These are phyloP conservation scores for Vollenhovia emeryi DNA, from an alignment of 1,140 invertebrate species.

Conservation along the genomic window DNA sequence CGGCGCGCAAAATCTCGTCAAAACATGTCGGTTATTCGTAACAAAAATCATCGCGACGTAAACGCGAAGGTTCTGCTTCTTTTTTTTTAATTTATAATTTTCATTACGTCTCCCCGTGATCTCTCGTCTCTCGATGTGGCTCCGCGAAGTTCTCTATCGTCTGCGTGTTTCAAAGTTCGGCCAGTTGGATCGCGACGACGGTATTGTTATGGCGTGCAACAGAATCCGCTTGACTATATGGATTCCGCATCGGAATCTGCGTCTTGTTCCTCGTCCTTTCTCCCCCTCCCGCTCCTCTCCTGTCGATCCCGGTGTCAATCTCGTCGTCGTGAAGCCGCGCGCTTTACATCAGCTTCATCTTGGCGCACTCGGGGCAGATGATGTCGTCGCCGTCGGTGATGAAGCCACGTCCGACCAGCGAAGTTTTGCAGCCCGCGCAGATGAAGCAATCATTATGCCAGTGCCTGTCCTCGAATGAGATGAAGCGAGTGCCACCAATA, in stretches of 20 bases:
- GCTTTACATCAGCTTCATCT: slow-evolving; percentile 95
- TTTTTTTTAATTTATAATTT: neutral
- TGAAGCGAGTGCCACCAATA: slow-evolving; percentile 99
- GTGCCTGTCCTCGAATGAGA: slow-evolving; percentile 99
- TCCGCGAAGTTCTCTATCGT: slow-evolving; percentile 13
- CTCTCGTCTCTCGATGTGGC: slow-evolving; percentile 10
- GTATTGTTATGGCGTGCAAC: slow-evolving; percentile 14
- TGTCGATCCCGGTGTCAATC: slow-evolving; percentile 24
- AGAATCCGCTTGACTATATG: slow-evolving; percentile 3
- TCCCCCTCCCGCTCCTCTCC: slow-evolving; percentile 3
- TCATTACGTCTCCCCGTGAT: slow-evolving; percentile 19
- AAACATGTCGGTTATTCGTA: neutral
- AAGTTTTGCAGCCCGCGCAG: slow-evolving; percentile 97
- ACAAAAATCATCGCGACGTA: slow-evolving; percentile 39
- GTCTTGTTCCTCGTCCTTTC: slow-evolving; percentile 46
- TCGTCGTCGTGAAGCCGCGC: slow-evolving; percentile 21
- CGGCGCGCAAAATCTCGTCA: slow-evolving; percentile 21
- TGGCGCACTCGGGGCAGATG: slow-evolving; percentile 99
- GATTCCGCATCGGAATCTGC: neutral
- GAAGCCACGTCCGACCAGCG: slow-evolving; percentile 98
- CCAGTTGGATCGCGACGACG: slow-evolving; percentile 42
- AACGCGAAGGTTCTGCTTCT: neutral
- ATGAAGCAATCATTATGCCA: slow-evolving; percentile 99
- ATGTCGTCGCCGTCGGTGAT: slow-evolving; percentile 99
- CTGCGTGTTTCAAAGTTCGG: neutral